These are phyloP conservation scores for Ellobium chinense DNA, from an alignment of 2,888 invertebrate genomes.

Conservation along the genomic window DNA sequence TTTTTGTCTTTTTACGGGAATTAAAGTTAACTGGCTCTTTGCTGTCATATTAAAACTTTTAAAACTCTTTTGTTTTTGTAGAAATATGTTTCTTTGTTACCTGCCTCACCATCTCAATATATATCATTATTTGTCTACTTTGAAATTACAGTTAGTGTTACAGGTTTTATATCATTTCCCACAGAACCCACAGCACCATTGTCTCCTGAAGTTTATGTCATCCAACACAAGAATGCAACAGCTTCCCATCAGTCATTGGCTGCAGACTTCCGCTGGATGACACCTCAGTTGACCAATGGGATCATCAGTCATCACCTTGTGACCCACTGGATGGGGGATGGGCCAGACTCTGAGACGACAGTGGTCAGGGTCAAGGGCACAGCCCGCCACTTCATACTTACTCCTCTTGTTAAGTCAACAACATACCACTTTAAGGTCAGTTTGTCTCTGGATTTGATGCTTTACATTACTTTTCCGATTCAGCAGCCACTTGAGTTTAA, in stretches of 20 bases:
- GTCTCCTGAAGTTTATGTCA: slow-evolving; percentile 87
- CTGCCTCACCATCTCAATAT: background rate
- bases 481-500: no score
- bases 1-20: no score
- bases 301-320: slow-evolving; percentile 87
- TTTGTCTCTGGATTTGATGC: no score
- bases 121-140: background rate
- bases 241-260: slow-evolving; percentile 75
- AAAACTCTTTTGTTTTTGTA: no score
- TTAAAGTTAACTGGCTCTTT: no score
- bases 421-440: slow-evolving; percentile 68
- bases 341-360: slow-evolving; percentile 42
- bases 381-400: slow-evolving; percentile 65
- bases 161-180: slow-evolving; percentile 5
- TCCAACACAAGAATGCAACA: slow-evolving; percentile 77
- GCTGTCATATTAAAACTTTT: no score
- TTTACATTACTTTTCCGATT: no score
- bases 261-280: slow-evolving; percentile 89
- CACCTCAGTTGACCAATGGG: slow-evolving; percentile 87
- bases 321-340: slow-evolving; percentile 60
- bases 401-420: slow-evolving; percentile 58
- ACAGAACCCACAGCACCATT: slow-evolving; percentile 87
- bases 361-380: slow-evolving; percentile 52
- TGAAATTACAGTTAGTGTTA: no score
- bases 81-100: background rate